Evolutionary conservation across 64 coral and sea anemone genomes (phyloP).

Genomic region (Acropora tenuis): DNA sequence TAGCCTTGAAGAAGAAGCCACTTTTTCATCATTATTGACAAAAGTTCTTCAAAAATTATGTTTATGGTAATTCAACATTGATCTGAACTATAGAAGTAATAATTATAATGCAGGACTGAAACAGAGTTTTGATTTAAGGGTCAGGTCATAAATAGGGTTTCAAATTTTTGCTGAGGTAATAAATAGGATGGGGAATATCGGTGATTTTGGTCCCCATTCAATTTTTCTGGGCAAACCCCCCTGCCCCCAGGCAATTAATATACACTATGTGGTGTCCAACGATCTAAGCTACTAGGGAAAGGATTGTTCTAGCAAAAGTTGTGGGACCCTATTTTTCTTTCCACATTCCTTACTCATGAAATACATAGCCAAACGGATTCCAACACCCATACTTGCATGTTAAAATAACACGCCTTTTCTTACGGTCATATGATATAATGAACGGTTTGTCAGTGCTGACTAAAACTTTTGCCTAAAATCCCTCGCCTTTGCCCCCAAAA

Average conservation of each 20-base stretch:
- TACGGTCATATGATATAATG: constrained; percentile 36
- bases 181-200: no score
- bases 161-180: no score
- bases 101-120: neutral
- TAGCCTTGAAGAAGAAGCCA: no score
- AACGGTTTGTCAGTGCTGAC: constrained; percentile 5
- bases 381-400: constrained; percentile 41
- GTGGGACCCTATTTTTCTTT: neutral
- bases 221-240: no score
- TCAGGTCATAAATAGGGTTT: neutral
- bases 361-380: constrained; percentile 35
- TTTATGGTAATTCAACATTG: no score
- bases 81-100: neutral
- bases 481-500: constrained; percentile 34
- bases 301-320: constrained; percentile 27
- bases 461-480: constrained; percentile 12
- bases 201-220: no score
- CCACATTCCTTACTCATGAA: constrained; percentile 42
- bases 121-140: no score
- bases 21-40: no score
- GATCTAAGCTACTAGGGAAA: constrained; percentile 9
- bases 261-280: neutral
- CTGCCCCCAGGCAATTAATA: no score
- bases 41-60: no score
- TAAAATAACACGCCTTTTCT: constrained; percentile 28